Evolutionary conservation across 2,797 vertebrate species (phyloP), one percentile per base, ranked within the genome.

Genomic region (Pangasius djambal): DNA sequence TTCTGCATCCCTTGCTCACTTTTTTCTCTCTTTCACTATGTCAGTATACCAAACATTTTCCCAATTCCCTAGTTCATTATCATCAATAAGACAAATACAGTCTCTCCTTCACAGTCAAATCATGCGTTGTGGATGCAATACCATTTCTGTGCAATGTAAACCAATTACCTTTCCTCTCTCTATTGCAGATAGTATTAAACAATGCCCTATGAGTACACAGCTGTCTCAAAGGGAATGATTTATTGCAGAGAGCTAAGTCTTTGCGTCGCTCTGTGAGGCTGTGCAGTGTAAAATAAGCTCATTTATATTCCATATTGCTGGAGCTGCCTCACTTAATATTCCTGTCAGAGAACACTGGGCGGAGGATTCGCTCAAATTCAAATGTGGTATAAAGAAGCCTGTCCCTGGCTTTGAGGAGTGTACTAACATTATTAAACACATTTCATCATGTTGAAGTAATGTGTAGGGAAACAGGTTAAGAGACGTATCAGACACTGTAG

Each of bases 281-380:
- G 95, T 95, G 96, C 95, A 94, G 95, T 96, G 95, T 96, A 97
- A 97, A 96, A 97, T 96, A 96, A 97, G 94, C 96, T 97, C 94
- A 97, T 97, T 96, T 97, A 97, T 97, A 97, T 97, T 97, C 97
- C 96, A 96, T 97, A 97, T 97, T 96, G 96, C 95, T 94, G 91
- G 91, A 94, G 92, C 94, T 94, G 94, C 95, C 95, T 93, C 93
- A 94, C 95, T 97, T 97, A 97, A 97, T 97, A 97, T 97, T 97
- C 96, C 95, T 95, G 96, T 96, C 96, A 95, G 95, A 94, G 92
- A 93, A 95, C 67, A 94, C 94, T 93, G 94, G 94, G 94, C 94
- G 91, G 93, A 95, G 94, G 95, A 94, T 95, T 96, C 94, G 94
- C 94, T 94, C 95, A 94, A 94, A 95, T 96, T 95, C 90, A 91